Base-by-base conservation (phyloP, 2,888 invertebrate species). In the Yponomeuta sedellus region DNA sequence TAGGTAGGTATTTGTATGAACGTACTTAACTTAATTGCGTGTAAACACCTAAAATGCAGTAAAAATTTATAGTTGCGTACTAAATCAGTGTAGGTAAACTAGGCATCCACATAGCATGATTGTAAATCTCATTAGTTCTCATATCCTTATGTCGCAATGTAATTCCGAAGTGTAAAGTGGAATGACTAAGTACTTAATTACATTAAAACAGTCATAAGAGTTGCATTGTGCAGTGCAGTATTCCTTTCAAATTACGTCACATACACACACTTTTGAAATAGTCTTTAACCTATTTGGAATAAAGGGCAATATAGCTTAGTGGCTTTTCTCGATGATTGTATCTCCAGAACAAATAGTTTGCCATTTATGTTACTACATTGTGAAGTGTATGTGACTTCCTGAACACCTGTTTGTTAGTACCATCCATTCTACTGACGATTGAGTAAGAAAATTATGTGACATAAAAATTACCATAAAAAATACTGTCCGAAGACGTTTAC, bases 371-470 rank as follows among this genome's bases (percentile, higher is more conserved):
- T 44, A 16, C 2, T 52, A 52, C 44, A 52, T 52, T 52, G 44
- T 52, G 44, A 52, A 52, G 44, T 52, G 44, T 52, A 52, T 44
- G 44, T 52, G 16, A 52, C 44, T 52, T 52, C 44, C 44, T 52
- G 44, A 4, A 52, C 44, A 52, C 44, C 16, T 52, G 44, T 3
- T 16, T 52, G 44, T 52, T 16, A 52, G 12, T 12, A 52, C 10
- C 16, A 34, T 34, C 8, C 8, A 34, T 52, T 52, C 3, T 52
- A 44, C 11, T 12, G 44, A 52, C 16, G 44, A 52, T 52, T 52
- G 44, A 16, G 16, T 12, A 52, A 52, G 16, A 52, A 52, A 52
- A 52, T 52, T 12, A 5, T 52, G 44, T 12, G 16, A 16, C 12
- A 52, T 12, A 16, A 16, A 52, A 52, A 52, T 10, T 10, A 52